Evolutionary conservation across 1,140 invertebrate genomes (phyloP), one percentile per base, ranked within the genome.

Genomic region (Lepidurus couesii): DNA sequence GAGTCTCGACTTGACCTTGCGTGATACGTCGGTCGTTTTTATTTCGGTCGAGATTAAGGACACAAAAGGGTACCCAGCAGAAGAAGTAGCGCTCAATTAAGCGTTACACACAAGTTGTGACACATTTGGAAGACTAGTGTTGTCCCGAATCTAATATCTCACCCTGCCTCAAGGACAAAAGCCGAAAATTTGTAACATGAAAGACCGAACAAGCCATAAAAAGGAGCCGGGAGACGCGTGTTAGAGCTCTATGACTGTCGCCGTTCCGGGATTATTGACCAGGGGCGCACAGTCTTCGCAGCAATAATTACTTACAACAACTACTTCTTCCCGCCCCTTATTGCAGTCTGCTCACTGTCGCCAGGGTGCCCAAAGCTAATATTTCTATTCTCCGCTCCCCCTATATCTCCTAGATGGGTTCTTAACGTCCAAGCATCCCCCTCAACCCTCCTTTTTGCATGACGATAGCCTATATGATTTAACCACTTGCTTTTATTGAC

Each of bases 241-340:
- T 65, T 65, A 21, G n/a, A 16, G 53, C 53, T 65, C 53, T 8
- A 65, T 65, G 53, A 65, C 53, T 65, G 53, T 65, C 53, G 53
- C 53, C 53, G 13, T 65, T 65, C 53, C 21, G 16, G 13, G 53
- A 65, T 65, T 65, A 65, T 65, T 65, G 53, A 65, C 53, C 53
- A 11, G 53, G 53, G 1, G 16, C 53, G n/a, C 53, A 21, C 11
- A 65, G 53, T 65, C 53, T 65, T 65, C 53, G 13, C 13, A 65
- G 53, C 53, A 9, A 65, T 65, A 65, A 65, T 65, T 65, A 16
- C n/a, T 65, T 34, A 13, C 53, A 21, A 65, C 53, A 65, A 65
- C 13, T 65, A 65, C 53, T n/a, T 65, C 21, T 34, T 34, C 34
- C 34, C 53, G 4, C 21, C 6, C 53, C 13, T 65, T 65, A 65